Percentiles rank a stretch among this genome's conserved stretches.
Evolutionary conservation across 2,113 vertebrate species (phyloP).

Genomic region (Cathartes aura): DNA sequence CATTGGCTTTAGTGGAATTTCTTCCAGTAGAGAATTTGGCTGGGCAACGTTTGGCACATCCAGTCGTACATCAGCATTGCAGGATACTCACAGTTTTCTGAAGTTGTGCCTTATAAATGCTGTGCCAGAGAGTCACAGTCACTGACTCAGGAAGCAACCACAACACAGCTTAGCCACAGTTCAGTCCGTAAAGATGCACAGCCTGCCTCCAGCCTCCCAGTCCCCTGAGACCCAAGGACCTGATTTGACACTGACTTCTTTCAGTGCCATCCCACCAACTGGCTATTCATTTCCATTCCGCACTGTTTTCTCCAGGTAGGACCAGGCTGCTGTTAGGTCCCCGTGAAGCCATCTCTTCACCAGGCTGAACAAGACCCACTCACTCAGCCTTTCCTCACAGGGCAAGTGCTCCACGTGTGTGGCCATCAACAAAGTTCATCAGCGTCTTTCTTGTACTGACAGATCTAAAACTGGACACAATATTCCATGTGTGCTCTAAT

Average conservation of each 20-base stretch:
- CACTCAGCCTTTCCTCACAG: background rate
- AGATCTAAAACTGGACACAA: background rate
- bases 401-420: background rate
- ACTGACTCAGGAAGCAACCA: background rate
- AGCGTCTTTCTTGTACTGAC: background rate
- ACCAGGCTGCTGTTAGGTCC: background rate
- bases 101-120: background rate
- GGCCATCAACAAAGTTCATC: background rate
- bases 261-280: background rate
- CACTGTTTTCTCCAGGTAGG: background rate
- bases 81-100: background rate
- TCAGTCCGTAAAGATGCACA: background rate
- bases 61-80: fast-evolving
- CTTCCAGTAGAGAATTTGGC: background rate
- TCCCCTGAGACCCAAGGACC: background rate
- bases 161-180: background rate
- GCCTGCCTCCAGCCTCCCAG: background rate
- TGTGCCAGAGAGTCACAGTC: background rate
- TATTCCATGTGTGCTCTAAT: background rate
- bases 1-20: background rate
- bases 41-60: background rate
- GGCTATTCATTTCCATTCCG: background rate
- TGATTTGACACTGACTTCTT: background rate
- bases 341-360: background rate
- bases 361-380: background rate